Percentiles rank a stretch among this genome's conserved stretches.
phyloP scores from a whole-genome alignment of 2,113 vertebrate species.

The Phrynocephalus versicolor region DNA sequence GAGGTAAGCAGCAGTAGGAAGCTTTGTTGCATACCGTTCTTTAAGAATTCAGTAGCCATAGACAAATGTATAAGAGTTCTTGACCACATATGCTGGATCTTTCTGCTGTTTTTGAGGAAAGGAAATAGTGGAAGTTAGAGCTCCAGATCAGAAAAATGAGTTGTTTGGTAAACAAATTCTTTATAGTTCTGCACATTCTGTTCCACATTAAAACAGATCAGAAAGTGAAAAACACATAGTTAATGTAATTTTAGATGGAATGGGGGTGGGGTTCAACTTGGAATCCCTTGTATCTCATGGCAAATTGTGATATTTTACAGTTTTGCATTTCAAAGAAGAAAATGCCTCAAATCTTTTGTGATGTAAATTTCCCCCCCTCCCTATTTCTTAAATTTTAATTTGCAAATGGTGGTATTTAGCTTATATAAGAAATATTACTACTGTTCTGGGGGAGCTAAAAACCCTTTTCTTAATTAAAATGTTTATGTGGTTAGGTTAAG shows the following conservation, averaged over 20 bases:
- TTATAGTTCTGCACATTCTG: background rate
- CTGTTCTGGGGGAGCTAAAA: background rate
- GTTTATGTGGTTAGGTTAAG: conserved; percentile 80
- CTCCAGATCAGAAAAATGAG: background rate
- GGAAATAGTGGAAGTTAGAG: background rate
- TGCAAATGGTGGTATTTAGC: background rate
- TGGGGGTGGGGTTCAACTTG: no score
- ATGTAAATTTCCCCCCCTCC: background rate
- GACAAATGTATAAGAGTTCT: background rate
- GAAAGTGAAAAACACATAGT: background rate
- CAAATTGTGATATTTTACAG: background rate
- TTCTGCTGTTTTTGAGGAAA: conserved; percentile 5
- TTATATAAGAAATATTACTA: background rate
- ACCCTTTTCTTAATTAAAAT: conserved; percentile 26
- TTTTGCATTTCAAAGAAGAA: background rate
- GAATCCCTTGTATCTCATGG: background rate
- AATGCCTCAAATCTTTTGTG: background rate
- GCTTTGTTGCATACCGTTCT: background rate
- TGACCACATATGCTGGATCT: background rate
- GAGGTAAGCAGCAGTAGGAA: conserved; percentile 77
- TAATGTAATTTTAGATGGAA: background rate
- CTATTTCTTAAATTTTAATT: background rate
- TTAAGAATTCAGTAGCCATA: background rate
- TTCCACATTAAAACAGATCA: background rate
- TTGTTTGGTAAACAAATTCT: background rate